These are phyloP conservation scores for Gallinago stenura DNA, from an alignment of 2,797 vertebrate genomes.

Conservation along the genomic window DNA sequence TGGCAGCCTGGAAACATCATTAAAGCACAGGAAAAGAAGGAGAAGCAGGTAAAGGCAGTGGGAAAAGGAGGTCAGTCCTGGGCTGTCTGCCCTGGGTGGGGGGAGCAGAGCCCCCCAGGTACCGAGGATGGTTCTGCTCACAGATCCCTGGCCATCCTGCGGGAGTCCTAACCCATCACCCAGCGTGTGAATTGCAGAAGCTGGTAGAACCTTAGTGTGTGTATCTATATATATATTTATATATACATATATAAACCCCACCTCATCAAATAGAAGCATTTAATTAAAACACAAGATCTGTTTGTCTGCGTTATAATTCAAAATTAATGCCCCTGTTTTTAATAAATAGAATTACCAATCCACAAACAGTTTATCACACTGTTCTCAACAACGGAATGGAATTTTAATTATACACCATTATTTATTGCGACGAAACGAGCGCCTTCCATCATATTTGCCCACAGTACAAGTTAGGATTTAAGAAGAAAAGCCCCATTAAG, in stretches of 20 bases:
- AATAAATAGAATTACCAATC: slow-evolving; percentile 81
- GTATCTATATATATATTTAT: neutral
- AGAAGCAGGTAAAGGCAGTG: neutral
- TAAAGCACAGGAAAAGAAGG: neutral
- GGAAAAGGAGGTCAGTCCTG: neutral
- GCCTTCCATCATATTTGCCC: slow-evolving; percentile 12
- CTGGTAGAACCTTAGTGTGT: slow-evolving; percentile 55
- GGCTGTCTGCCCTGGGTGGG: neutral
- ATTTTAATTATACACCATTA: slow-evolving; percentile 78
- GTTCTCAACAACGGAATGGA: slow-evolving; percentile 56
- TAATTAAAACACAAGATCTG: slow-evolving; percentile 81
- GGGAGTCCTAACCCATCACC: neutral
- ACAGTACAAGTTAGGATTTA: slow-evolving; percentile 24
- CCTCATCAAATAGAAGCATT: slow-evolving; percentile 74
- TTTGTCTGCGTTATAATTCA: slow-evolving; percentile 79
- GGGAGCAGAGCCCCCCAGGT: neutral
- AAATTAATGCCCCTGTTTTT: slow-evolving; percentile 81
- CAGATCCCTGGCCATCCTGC: neutral
- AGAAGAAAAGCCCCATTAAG: slow-evolving; percentile 53
- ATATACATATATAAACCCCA: neutral
- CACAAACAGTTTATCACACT: slow-evolving; percentile 79
- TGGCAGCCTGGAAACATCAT: neutral
- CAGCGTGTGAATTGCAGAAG: neutral
- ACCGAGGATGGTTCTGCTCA: neutral
- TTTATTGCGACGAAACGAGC: slow-evolving; percentile 61